Conservation (phyloP, 2,888 invertebrate species). For the Pseudococcus viburni region DNA sequence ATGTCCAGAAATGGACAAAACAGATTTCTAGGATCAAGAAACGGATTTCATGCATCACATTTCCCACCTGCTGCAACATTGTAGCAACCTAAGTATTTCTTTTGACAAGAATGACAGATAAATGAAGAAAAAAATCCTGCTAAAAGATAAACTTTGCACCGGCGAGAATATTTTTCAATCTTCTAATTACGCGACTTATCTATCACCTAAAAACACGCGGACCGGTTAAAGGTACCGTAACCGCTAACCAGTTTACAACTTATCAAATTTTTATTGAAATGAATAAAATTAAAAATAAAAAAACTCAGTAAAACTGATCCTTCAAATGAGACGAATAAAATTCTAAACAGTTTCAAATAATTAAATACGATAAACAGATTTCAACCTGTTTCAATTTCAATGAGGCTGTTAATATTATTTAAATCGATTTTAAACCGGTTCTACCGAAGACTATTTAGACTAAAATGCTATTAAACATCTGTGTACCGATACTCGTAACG, state of each 20-base stretch:
- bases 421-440: constrained; percentile 35
- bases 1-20: no score
- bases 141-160: background rate
- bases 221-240: background rate
- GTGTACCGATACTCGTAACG: background rate
- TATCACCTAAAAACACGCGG: background rate
- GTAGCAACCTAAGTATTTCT: no score
- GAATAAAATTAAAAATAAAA: constrained; percentile 15
- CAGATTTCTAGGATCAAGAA: no score
- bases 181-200: background rate
- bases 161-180: background rate
- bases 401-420: constrained; percentile 45
- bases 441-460: background rate
- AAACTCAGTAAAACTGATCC: constrained; percentile 1
- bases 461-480: constrained; percentile 20
- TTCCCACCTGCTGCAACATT: no score
- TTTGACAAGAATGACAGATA: no score
- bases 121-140: background rate
- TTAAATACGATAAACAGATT: constrained; percentile 19
- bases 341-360: constrained; percentile 30
- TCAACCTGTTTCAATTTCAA: constrained; percentile 43
- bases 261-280: constrained; percentile 23
- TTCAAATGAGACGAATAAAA: constrained; percentile 36
- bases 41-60: no score
- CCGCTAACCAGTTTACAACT: constrained; percentile 2